Base-by-base conservation (phyloP, 2,113 vertebrate genomes). In the Tamias sibiricus region DNA sequence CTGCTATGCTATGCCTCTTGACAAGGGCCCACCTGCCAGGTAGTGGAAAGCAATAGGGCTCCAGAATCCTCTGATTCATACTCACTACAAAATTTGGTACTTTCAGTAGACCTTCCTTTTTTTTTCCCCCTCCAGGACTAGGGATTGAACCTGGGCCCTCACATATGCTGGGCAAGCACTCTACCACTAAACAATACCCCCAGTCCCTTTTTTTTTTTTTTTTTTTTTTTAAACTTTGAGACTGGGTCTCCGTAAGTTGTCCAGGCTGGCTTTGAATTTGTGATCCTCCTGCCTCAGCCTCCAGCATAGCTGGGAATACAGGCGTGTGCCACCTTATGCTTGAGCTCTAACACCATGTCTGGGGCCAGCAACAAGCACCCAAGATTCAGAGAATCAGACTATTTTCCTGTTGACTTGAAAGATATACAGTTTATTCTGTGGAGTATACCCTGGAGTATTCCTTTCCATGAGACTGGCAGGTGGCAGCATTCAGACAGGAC, bases 341-440 rank as follows among this genome's bases (percentile, higher is more conserved):
- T 76, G 16, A 62, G 19, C 79, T 68, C 42, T 62, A 87, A 59
- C 22, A 71, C 71, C 64, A 72, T 9, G 37, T 40, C 44, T 54
- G 49, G 80, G 54, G 68, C 59, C 42, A 85, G 35, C 40, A 86
- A 68, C 40, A 19, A 57, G 44, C 20, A 86, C 44, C 59, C 37
- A 93, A 54, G 74, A 62, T 32, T 83, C 44, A 71, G 24, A 4
- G n/a, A 35, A 42, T 71, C 44, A 35, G 35, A 66, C 76, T 62
- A 42, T 87, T 84, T 76, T 83, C 86, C 62, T 93, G 57, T 82
- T 76, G n/a, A 68, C 12, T 30, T 75, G 59, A 68, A 82, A 95
- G 59, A 62, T 52, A 13, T 57, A 47, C 5, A 4, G 79, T 17
- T 24, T 47, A 72, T 37, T 83, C 59, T 44, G 47, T 49, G 47